A percentile compares a stretch with the other conserved stretches of the same genome.
phyloP scores from a whole-genome alignment of 2,797 vertebrate genomes.

The Lacerta viridis region DNA sequence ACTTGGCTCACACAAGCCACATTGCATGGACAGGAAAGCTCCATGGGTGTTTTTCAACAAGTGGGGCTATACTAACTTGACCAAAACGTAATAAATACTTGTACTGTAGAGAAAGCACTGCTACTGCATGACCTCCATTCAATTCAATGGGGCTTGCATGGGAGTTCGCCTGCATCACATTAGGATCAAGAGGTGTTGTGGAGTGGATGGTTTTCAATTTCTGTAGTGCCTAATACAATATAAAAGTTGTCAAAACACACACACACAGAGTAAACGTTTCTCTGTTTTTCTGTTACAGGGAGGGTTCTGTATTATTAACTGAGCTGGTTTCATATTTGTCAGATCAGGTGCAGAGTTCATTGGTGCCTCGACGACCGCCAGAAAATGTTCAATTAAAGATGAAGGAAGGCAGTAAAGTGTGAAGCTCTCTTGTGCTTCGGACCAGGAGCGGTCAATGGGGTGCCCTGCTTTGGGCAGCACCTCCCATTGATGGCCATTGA shows the following conservation, averaged over 20 bases:
- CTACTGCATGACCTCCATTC: neutral
- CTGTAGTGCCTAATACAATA: conserved; percentile 55
- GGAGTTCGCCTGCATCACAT: too few relatives aligned
- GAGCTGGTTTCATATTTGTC: conserved; percentile 8
- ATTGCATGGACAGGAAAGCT: neutral
- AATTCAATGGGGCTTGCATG: neutral
- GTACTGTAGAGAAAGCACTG: conserved; percentile 7
- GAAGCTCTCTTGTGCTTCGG: conserved; percentile 5
- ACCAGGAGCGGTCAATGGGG: neutral
- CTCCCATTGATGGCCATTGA: neutral
- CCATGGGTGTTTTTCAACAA: conserved; percentile 25
- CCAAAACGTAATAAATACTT: conserved; percentile 61
- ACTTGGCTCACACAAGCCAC: neutral
- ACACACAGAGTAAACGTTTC: conserved; percentile 23
- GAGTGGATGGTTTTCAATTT: conserved; percentile 43
- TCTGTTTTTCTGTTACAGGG: conserved; percentile 56
- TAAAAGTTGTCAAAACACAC: conserved; percentile 50
- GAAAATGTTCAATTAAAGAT: conserved; percentile 29
- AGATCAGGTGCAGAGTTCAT: conserved; percentile 19
- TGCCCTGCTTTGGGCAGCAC: too few relatives aligned
- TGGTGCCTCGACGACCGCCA: neutral
- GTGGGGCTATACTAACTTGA: conserved; percentile 60
- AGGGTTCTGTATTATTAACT: conserved; percentile 28
- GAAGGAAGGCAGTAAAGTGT: conserved; percentile 14
- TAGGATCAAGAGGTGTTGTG: neutral